A percentile compares a stretch with the other conserved stretches of the same genome.
phyloP scores from a whole-genome alignment of 1,140 invertebrate genomes.

The Danaus melanippus region DNA sequence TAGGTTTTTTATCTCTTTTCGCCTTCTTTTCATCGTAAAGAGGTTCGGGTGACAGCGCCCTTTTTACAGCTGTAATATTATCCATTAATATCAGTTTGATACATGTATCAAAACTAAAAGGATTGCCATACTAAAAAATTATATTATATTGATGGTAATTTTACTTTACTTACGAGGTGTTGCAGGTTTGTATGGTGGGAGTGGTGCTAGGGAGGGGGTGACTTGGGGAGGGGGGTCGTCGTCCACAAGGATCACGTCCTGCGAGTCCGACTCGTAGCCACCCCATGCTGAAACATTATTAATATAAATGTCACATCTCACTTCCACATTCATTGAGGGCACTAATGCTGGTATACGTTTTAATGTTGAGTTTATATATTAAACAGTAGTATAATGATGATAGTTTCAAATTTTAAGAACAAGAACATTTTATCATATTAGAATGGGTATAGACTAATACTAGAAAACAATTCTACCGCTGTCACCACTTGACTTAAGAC shows the following conservation, averaged over 20 bases:
- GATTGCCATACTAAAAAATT: constrained; percentile 3
- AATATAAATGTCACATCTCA: background rate
- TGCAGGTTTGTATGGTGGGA: constrained; percentile 26
- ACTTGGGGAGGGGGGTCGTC: constrained; percentile 43
- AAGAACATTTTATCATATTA: too few species aligned
- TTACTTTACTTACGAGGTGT: constrained; percentile 39
- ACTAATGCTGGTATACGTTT: background rate
- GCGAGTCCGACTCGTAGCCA: constrained; percentile 67
- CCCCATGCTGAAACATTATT: constrained; percentile 41
- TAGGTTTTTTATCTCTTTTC: constrained; percentile 64
- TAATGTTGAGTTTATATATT: background rate
- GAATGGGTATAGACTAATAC: too few species aligned
- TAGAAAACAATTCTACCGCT: too few species aligned
- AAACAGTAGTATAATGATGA: too few species aligned
- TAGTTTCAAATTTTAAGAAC: too few species aligned
- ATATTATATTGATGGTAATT: background rate
- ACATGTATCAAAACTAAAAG: too few species aligned
- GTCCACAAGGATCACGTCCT: constrained; percentile 69
- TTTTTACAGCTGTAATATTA: constrained; percentile 47
- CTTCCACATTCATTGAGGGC: background rate
- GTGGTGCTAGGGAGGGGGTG: constrained; percentile 9
- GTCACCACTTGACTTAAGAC: too few species aligned
- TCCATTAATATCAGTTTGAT: constrained; percentile 1
- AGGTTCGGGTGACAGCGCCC: constrained; percentile 38
- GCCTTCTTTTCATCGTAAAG: constrained; percentile 57